Percentiles rank a stretch among this genome's conserved stretches.
Conservation (phyloP, 2,888 invertebrate species). For the Neoscelio sp. region DNA sequence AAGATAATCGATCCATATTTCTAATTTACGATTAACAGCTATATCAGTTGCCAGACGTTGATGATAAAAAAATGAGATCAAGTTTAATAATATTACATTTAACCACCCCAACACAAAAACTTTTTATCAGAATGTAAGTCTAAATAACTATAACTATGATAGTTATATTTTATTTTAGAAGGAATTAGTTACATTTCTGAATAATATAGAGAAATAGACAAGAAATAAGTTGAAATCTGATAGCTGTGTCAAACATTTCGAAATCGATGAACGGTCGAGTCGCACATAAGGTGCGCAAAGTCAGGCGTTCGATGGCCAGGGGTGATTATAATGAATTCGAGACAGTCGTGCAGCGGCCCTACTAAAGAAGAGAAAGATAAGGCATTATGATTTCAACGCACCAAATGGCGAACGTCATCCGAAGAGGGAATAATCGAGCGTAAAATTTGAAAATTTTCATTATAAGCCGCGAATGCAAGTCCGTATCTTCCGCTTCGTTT, state of each 20-base stretch:
- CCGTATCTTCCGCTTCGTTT: slow-evolving; percentile 72
- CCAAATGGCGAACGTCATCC: slow-evolving; percentile 78
- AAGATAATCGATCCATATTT: no score
- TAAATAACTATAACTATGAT: no score
- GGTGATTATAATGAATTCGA: slow-evolving; percentile 75
- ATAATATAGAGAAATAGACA: no score
- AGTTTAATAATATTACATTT: no score
- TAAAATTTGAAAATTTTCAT: slow-evolving; percentile 82
- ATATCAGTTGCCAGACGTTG: no score
- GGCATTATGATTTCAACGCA: slow-evolving; percentile 79
- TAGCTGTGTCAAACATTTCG: slow-evolving; percentile 39
- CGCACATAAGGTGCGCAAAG: slow-evolving; percentile 66
- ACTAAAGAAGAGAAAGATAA: slow-evolving; percentile 66
- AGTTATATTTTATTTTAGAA: no score
- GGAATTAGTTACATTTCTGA: no score
- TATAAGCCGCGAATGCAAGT: slow-evolving; percentile 70
- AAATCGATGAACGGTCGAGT: slow-evolving; percentile 47
- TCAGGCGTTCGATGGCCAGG: slow-evolving; percentile 56
- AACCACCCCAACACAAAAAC: no score
- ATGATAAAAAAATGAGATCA: no score
- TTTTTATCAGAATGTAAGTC: no score
- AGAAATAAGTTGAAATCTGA: slow-evolving; percentile 35
- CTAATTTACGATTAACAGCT: no score
- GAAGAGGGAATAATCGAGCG: slow-evolving; percentile 80
- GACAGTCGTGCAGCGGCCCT: slow-evolving; percentile 68